These are phyloP conservation scores for Clepsis dumicolana DNA, from an alignment of 2,888 invertebrate species.

Conservation along the genomic window DNA sequence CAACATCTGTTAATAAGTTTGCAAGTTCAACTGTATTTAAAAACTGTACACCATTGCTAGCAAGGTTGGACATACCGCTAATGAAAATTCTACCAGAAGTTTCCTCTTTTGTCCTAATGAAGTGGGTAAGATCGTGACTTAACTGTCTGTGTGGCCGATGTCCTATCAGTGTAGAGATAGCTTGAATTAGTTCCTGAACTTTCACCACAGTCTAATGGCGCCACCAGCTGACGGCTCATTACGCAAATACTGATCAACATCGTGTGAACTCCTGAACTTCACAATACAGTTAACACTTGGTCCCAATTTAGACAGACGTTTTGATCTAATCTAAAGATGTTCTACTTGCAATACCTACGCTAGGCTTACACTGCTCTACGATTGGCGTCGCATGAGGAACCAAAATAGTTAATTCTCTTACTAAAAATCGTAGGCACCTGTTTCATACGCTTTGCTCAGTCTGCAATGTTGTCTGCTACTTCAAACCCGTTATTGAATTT, in stretches of 20 bases:
- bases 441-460: conserved; percentile 5
- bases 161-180: conserved; percentile 58
- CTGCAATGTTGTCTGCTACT: neutral
- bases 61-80: neutral
- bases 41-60: neutral
- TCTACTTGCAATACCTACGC: neutral
- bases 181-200: conserved; percentile 73
- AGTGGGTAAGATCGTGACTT: conserved; percentile 42
- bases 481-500: neutral
- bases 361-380: neutral
- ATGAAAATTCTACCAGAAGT: conserved; percentile 1
- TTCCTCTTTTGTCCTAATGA: conserved; percentile 20
- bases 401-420: conserved; percentile 11
- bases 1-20: neutral
- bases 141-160: conserved; percentile 56
- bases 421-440: conserved; percentile 12
- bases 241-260: conserved; percentile 73
- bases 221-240: conserved; percentile 70
- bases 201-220: conserved; percentile 73
- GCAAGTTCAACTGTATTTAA: neutral
- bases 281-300: conserved; percentile 26
- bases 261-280: conserved; percentile 51
- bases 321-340: neutral
- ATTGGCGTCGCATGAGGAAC: neutral
- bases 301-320: neutral